phyloP scores from a whole-genome alignment of 2,797 vertebrate species.

The Poeciliopsis gracilis region DNA sequence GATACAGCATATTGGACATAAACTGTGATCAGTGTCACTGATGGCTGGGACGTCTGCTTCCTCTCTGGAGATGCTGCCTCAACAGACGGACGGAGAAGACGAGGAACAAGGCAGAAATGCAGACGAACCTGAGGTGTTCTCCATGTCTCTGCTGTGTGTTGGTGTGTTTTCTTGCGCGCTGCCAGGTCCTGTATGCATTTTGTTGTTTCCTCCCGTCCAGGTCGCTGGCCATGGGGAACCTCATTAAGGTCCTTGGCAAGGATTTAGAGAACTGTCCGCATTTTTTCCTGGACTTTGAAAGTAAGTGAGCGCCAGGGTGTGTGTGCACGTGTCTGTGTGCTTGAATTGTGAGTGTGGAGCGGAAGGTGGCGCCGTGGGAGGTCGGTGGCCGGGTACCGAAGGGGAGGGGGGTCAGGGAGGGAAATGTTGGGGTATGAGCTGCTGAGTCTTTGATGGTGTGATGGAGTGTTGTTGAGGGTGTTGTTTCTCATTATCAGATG shows the following conservation, averaged over 20 bases:
- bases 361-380: slow-evolving; percentile 62
- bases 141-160: slow-evolving; percentile 54
- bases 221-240: slow-evolving; percentile 97
- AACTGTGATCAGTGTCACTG: slow-evolving; percentile 53
- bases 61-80: slow-evolving; percentile 33
- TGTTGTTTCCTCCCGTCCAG: slow-evolving; percentile 86
- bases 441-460: slow-evolving; percentile 61
- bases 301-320: slow-evolving; percentile 85
- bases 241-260: slow-evolving; percentile 99
- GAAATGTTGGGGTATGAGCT: slow-evolving; percentile 49
- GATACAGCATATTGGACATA: slow-evolving; percentile 50
- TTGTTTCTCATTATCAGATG: slow-evolving; percentile 67
- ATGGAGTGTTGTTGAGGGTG: slow-evolving; percentile 68
- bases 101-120: slow-evolving; percentile 23
- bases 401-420: slow-evolving; percentile 21
- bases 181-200: slow-evolving; percentile 79
- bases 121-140: slow-evolving; percentile 57
- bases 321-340: slow-evolving; percentile 67
- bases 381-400: slow-evolving; percentile 43
- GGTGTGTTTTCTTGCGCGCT: slow-evolving; percentile 41
- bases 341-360: slow-evolving; percentile 64
- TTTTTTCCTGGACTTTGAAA: slow-evolving; percentile 99
- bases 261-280: slow-evolving; percentile 99
- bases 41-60: slow-evolving; percentile 37
- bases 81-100: slow-evolving; percentile 39